Percentiles rank a stretch among this genome's conserved stretches.
These are phyloP conservation scores for Polypedilum pembai DNA, from an alignment of 1,140 invertebrate species.

Conservation along the genomic window DNA sequence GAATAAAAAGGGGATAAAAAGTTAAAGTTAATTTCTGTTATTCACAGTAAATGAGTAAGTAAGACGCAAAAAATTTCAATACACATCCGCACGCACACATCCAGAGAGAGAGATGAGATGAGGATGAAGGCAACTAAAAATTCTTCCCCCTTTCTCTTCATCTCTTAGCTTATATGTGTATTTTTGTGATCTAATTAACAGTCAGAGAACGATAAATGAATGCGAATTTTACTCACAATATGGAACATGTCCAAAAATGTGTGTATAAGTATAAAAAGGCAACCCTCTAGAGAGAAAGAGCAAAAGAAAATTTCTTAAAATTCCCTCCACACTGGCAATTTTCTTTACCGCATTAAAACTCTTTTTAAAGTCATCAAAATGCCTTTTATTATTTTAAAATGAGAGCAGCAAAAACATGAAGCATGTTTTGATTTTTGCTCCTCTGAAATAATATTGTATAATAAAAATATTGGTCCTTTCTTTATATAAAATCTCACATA, in stretches of 20 bases:
- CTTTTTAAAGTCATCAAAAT: constrained; percentile 16
- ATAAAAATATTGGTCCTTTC: background rate
- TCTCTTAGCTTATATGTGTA: background rate
- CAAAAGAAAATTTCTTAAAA: constrained; percentile 12
- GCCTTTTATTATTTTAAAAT: background rate
- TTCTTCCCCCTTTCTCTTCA: background rate
- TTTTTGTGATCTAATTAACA: constrained; percentile 8
- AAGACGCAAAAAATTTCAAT: background rate
- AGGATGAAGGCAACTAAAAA: background rate
- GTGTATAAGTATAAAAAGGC: background rate
- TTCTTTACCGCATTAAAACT: constrained; percentile 15
- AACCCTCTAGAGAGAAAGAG: background rate
- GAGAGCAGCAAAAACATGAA: background rate
- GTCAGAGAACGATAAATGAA: constrained; percentile 8
- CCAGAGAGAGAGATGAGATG: background rate
- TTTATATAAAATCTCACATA: background rate
- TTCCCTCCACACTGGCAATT: background rate
- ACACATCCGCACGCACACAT: constrained; percentile 10
- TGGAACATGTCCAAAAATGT: background rate
- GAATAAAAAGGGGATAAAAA: constrained; percentile 8
- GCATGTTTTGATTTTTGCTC: constrained; percentile 17
- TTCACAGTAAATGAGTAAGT: background rate
- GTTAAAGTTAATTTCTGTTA: constrained; percentile 24
- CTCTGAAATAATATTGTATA: constrained; percentile 4
- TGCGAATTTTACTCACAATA: constrained; percentile 18